Percentiles rank a stretch among this genome's conserved stretches.
Evolutionary conservation across 2,797 vertebrate genomes (phyloP).

Genomic region (Lindbergichthys nudifrons): DNA sequence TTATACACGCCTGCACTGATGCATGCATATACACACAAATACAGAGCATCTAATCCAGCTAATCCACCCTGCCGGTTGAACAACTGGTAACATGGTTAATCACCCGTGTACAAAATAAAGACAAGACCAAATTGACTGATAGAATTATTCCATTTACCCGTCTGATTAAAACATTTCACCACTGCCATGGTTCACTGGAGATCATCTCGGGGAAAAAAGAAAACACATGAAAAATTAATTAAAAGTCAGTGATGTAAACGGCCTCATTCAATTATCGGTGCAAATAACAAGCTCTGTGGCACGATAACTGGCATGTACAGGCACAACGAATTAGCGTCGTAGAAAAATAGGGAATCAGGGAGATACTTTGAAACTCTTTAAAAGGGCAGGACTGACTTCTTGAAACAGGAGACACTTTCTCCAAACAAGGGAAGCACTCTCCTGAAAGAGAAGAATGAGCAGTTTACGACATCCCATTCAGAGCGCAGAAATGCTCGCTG

Average conservation of each 20-base stretch:
- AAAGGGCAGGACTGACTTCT: conserved; percentile 65
- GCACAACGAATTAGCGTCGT: conserved; percentile 52
- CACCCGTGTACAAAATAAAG: conserved; percentile 79
- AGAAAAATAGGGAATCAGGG: conserved; percentile 57
- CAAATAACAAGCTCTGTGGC: conserved; percentile 65
- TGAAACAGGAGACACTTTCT: conserved; percentile 72
- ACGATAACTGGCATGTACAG: conserved; percentile 62
- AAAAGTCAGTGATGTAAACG: conserved; percentile 74
- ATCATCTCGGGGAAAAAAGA: conserved; percentile 54
- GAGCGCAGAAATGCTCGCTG: conserved; percentile 52
- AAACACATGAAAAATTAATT: conserved; percentile 77
- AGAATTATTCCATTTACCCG: conserved; percentile 80
- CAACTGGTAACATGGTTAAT: conserved; percentile 80
- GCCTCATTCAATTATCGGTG: conserved; percentile 79
- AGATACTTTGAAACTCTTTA: conserved; percentile 70
- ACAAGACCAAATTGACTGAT: conserved; percentile 81
- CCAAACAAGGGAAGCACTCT: conserved; percentile 72
- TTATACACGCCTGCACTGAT: conserved; percentile 28
- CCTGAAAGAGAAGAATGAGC: conserved; percentile 58
- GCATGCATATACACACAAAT: conserved; percentile 46
- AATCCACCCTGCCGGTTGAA: conserved; percentile 74
- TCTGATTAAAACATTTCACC: conserved; percentile 80
- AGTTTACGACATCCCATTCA: conserved; percentile 62
- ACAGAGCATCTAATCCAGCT: conserved; percentile 74
- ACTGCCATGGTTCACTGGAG: conserved; percentile 73